Percentiles rank a stretch among this genome's conserved stretches.
phyloP scores from a whole-genome alignment of 2,113 vertebrate species.

The Eulemur macaco region DNA sequence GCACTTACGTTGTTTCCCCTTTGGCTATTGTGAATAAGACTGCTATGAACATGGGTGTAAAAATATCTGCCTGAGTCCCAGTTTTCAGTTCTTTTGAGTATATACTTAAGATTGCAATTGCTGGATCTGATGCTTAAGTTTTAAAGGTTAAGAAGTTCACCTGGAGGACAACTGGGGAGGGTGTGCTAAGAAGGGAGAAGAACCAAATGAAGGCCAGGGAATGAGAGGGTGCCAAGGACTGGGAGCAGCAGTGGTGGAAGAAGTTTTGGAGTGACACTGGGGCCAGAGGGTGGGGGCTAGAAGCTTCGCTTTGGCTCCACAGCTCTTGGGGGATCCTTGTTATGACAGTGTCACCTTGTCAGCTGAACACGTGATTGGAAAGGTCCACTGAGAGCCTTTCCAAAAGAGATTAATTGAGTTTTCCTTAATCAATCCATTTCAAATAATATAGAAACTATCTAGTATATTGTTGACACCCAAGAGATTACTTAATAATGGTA shows the following conservation, averaged over 20 bases:
- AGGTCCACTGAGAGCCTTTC: background rate
- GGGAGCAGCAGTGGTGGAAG: background rate
- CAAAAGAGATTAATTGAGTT: constrained; percentile 46
- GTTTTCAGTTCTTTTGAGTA: background rate
- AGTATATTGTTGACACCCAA: constrained; percentile 61
- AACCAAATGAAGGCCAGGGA: background rate
- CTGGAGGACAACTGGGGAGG: background rate
- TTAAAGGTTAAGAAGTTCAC: background rate
- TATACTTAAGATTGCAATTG: background rate
- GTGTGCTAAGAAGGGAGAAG: background rate
- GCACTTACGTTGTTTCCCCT: background rate
- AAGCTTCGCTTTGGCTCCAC: background rate
- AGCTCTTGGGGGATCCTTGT: background rate
- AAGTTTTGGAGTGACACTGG: background rate
- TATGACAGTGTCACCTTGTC: background rate
- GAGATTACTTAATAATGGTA: constrained; percentile 69
- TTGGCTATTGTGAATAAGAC: background rate
- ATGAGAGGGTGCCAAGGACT: background rate
- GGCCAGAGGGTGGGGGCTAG: background rate
- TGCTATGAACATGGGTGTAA: background rate
- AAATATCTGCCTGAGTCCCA: background rate
- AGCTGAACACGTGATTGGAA: background rate
- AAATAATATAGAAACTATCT: constrained; percentile 57
- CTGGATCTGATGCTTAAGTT: background rate
- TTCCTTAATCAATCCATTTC: constrained; percentile 19